phyloP scores from a whole-genome alignment of 2,888 invertebrate genomes.

The Lacanobia wlatinum region DNA sequence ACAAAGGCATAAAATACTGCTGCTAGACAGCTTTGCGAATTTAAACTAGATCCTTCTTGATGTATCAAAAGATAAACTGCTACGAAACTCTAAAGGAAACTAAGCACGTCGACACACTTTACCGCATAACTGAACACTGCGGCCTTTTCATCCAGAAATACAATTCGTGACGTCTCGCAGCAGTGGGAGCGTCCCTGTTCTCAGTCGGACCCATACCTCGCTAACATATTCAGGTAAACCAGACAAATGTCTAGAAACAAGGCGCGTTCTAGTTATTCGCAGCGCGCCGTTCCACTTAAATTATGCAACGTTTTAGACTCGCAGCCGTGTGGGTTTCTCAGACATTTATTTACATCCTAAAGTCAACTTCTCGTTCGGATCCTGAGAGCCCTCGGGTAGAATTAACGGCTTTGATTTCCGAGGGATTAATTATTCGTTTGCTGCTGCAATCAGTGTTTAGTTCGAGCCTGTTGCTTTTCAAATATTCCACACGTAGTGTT shows the following conservation, averaged over 20 bases:
- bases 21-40: neutral
- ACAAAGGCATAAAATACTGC: neutral
- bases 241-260: conserved; percentile 62
- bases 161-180: conserved; percentile 25
- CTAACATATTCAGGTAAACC: conserved; percentile 60
- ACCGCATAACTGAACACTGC: conserved; percentile 20
- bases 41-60: neutral
- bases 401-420: conserved; percentile 40
- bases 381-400: conserved; percentile 15
- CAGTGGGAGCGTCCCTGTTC: conserved; percentile 27
- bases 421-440: conserved; percentile 45
- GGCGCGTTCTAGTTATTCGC: conserved; percentile 53
- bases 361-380: conserved; percentile 38
- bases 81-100: conserved; percentile 19
- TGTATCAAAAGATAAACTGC: neutral
- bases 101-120: conserved; percentile 27
- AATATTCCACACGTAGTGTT: neutral
- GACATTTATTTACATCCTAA: conserved; percentile 57
- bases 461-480: neutral
- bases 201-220: conserved; percentile 28
- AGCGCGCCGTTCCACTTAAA: conserved; percentile 57
- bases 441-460: neutral
- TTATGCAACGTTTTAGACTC: conserved; percentile 60
- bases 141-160: conserved; percentile 41
- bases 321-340: conserved; percentile 28